A percentile compares a stretch with the other conserved stretches of the same genome.
These are phyloP conservation scores for Scrobipalpa atriplicella DNA, from an alignment of 2,888 invertebrate genomes.

Conservation along the genomic window DNA sequence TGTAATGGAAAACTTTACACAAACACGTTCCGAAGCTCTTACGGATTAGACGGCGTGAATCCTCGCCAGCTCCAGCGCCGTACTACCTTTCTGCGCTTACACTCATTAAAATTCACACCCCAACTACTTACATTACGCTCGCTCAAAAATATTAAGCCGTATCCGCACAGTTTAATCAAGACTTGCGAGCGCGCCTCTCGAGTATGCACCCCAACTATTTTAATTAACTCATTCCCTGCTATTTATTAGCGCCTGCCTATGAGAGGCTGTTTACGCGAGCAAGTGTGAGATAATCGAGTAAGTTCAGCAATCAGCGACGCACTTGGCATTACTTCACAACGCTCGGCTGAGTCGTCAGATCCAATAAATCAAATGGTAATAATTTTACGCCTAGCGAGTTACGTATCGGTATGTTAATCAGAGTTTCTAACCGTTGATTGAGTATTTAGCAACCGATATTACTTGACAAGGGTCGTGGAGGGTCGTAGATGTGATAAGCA, in stretches of 20 bases:
- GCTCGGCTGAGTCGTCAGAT: conserved; percentile 35
- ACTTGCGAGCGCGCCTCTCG: conserved; percentile 29
- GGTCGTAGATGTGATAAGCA: conserved; percentile 16
- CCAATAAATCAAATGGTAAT: conserved; percentile 37
- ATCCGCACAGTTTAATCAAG: conserved; percentile 45
- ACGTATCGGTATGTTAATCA: conserved; percentile 17
- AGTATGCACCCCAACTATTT: conserved; percentile 46
- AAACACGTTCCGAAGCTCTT: conserved; percentile 59
- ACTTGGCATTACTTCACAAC: conserved; percentile 34
- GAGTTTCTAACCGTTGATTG: conserved; percentile 16
- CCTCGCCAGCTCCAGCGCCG: conserved; percentile 33
- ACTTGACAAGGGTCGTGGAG: conserved; percentile 16
- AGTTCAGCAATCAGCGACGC: conserved; percentile 48
- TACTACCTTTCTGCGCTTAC: conserved; percentile 43
- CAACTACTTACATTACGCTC: conserved; percentile 43
- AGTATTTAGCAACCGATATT: conserved; percentile 21
- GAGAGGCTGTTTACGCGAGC: conserved; percentile 39
- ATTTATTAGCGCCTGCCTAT: conserved; percentile 45
- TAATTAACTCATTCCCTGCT: conserved; percentile 46
- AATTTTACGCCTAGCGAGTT: conserved; percentile 17
- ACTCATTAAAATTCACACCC: conserved; percentile 69
- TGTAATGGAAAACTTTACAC: conserved; percentile 75
- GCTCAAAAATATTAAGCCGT: conserved; percentile 51
- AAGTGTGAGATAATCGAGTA: conserved; percentile 41
- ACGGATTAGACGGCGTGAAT: conserved; percentile 58